A percentile compares a stretch with the other conserved stretches of the same genome.
Evolutionary conservation across 2,797 vertebrate species (phyloP).

Genomic region (Ptychadena robeensis): DNA sequence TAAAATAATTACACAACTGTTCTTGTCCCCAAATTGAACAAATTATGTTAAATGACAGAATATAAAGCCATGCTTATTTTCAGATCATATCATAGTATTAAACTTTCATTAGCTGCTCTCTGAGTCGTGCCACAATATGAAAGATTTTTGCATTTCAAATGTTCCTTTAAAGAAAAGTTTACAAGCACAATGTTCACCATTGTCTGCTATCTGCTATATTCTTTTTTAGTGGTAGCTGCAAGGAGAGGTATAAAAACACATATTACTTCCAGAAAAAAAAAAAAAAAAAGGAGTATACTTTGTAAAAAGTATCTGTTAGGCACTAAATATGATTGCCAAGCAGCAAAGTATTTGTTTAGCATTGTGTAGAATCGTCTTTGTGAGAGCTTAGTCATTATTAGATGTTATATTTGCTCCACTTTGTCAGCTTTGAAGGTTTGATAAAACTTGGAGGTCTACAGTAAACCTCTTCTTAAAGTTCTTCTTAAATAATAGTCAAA

Average conservation of each 20-base stretch:
- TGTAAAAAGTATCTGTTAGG: background rate
- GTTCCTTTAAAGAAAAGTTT: constrained; percentile 49
- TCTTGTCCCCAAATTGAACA: constrained; percentile 37
- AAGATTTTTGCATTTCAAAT: constrained; percentile 30
- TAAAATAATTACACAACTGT: constrained; percentile 41
- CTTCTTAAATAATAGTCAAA: too few relatives aligned
- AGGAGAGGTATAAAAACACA: background rate
- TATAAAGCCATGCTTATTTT: constrained; percentile 35
- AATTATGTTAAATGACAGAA: constrained; percentile 29
- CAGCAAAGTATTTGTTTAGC: background rate
- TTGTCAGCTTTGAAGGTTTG: too few relatives aligned
- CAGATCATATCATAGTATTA: constrained; percentile 37
- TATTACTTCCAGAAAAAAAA: background rate
- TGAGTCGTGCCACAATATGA: constrained; percentile 22
- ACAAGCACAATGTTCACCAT: constrained; percentile 22
- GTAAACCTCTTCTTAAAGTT: too few relatives aligned
- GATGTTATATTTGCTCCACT: too few relatives aligned
- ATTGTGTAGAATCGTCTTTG: background rate
- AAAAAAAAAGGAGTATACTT: background rate
- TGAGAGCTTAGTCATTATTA: background rate
- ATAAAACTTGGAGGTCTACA: too few relatives aligned
- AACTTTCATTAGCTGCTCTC: constrained; percentile 39
- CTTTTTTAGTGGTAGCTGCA: background rate
- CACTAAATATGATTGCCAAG: background rate
- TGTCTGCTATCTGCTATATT: background rate